A percentile compares a stretch with the other conserved stretches of the same genome.
Evolutionary conservation across 2,797 vertebrate genomes (phyloP).

Genomic region (Carduelis carduelis): DNA sequence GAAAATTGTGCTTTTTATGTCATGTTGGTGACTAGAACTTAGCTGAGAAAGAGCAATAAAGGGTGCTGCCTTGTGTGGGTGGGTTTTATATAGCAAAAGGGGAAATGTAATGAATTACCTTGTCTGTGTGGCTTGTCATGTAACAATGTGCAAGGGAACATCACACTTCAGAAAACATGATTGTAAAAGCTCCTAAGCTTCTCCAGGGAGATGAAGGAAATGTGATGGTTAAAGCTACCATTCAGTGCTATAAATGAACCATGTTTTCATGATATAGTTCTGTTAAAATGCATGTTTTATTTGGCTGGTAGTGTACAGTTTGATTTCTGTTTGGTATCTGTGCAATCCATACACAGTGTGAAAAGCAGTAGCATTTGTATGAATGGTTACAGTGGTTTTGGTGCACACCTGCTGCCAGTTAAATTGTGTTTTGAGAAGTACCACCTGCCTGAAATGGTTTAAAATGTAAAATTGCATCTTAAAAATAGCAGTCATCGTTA

Average conservation of each 20-base stretch:
- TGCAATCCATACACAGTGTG: neutral
- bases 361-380: rapidly evolving
- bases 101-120: neutral
- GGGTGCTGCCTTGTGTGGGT: neutral
- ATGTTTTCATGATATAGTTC: neutral
- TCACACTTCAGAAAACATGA: neutral
- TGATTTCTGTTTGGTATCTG: neutral
- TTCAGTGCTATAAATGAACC: neutral
- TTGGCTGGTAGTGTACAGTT: neutral
- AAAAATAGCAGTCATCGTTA: rapidly evolving
- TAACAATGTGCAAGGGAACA: neutral
- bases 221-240: neutral
- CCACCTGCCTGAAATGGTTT: neutral
- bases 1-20: neutral
- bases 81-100: neutral
- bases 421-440: neutral
- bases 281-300: neutral
- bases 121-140: neutral
- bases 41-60: neutral
- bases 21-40: neutral
- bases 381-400: neutral
- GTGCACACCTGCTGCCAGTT: neutral
- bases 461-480: neutral
- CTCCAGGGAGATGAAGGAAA: neutral
- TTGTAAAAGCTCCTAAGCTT: neutral